Evolutionary conservation across 2,113 vertebrate species (phyloP), one percentile per base, ranked within the genome.

Genomic region (Anthoscopus minutus): DNA sequence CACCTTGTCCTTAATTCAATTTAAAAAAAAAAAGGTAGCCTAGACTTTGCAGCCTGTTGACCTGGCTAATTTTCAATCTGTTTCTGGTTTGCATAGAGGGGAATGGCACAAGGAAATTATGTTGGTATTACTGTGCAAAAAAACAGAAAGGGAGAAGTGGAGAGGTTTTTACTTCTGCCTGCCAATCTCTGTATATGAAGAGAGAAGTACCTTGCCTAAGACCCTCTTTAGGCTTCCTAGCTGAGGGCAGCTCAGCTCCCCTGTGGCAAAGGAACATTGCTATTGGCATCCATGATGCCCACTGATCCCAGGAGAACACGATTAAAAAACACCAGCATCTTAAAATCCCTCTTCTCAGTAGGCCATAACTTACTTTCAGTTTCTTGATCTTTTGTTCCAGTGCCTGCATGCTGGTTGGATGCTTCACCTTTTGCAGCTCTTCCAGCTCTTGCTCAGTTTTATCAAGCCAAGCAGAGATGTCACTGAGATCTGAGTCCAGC

Each of bases 381-480:
- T 96, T 98, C 96, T 96, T 96, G 82, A 98, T 97, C 87, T 92
- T 97, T 86, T 95, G 96, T 61, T 98, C 98, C n/a, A 99, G 92
- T 21, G 97, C 97, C 79, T 77, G 92, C 80, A 99, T 58, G 51
- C 91, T 96, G 51, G 96, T 91, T 71, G 98, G 83, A 11, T 97
- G 95, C 9, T 97, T 62, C 12, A 95, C 95, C 51, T 83, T 94
- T 92, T 97, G 98, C 20, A 98, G 95, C 14, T 93, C 88, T 85
- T 98, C 97, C 57, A 99, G 97, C 92, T 99, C 98, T 3, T 97
- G 97, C 87, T 98, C 98, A 7, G 97, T 97, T 60, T 96, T 77
- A 56, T 96, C 96, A 86, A 99, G 96, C 98, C 99, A 99, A 93
- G 97, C 66, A 38, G 98, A 98, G 95, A 99, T 92, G 6, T 98